Percentiles rank a stretch among this genome's conserved stretches.
Evolutionary conservation across 2,888 invertebrate species (phyloP).

Genomic region (Pandemis corylana): DNA sequence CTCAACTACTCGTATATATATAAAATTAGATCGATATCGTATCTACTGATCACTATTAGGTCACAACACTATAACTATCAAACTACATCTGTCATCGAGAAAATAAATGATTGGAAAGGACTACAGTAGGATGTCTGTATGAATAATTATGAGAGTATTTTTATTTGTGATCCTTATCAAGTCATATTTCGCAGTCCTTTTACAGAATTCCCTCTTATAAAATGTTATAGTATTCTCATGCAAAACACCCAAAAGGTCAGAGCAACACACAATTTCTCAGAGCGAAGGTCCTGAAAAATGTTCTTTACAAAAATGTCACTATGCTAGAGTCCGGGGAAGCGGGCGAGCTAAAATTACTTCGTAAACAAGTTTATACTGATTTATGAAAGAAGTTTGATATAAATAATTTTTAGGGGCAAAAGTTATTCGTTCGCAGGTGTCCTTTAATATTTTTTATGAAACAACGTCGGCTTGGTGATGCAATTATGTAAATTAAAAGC

Average conservation of each 20-base stretch:
- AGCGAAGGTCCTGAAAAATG: neutral
- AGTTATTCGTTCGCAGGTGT: constrained; percentile 78
- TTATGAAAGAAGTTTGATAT: constrained; percentile 81
- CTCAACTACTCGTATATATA: too few species aligned
- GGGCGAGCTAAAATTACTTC: constrained; percentile 73
- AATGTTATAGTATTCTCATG: neutral
- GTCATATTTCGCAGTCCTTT: too few species aligned
- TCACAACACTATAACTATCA: too few species aligned
- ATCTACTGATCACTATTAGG: too few species aligned
- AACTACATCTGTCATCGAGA: too few species aligned
- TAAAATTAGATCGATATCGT: too few species aligned
- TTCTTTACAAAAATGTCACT: constrained; percentile 24
- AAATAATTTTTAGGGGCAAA: constrained; percentile 81
- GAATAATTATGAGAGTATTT: too few species aligned
- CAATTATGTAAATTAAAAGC: constrained; percentile 78
- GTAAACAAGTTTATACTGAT: constrained; percentile 82
- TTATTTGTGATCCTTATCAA: too few species aligned
- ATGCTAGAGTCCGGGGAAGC: neutral
- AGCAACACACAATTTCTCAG: constrained; percentile 1
- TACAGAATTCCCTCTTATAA: neutral
- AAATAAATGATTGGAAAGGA: too few species aligned
- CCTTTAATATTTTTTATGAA: constrained; percentile 76
- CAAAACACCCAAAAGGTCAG: neutral
- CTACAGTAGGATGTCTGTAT: too few species aligned
- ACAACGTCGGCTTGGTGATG: constrained; percentile 63